Evolutionary conservation across 2,888 invertebrate genomes (phyloP).

Genomic region (Xanthorhoe designata): DNA sequence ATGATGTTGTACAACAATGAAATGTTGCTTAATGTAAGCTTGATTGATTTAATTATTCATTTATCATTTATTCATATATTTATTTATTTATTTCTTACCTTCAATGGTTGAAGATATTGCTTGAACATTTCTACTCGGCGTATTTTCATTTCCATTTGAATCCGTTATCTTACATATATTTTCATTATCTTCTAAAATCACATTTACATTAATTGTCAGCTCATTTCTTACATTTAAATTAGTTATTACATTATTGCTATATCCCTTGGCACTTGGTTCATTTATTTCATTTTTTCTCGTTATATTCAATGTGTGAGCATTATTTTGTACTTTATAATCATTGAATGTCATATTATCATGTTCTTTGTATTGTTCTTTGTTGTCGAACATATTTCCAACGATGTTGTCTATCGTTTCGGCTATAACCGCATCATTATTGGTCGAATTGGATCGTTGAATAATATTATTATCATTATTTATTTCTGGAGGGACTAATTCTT

Average conservation of each 20-base stretch:
- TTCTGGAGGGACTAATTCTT: slow-evolving; percentile 28
- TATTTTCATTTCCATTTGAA: slow-evolving; percentile 34
- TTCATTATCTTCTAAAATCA: slow-evolving; percentile 34
- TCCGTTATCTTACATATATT: slow-evolving; percentile 34
- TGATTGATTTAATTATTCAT: too few species aligned
- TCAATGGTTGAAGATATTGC: slow-evolving; percentile 50
- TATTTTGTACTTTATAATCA: slow-evolving; percentile 23
- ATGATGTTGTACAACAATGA: too few species aligned
- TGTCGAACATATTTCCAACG: slow-evolving; percentile 30
- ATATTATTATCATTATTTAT: slow-evolving; percentile 38
- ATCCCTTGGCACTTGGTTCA: slow-evolving; percentile 20
- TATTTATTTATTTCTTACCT: slow-evolving; percentile 49
- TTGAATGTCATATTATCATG: slow-evolving; percentile 21
- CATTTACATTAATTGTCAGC: slow-evolving; percentile 31
- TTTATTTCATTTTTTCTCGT: slow-evolving; percentile 8
- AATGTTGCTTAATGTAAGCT: too few species aligned
- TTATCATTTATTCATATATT: too few species aligned
- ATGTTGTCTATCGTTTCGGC: slow-evolving; percentile 42
- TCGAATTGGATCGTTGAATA: slow-evolving; percentile 18
- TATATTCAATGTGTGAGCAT: slow-evolving; percentile 15
- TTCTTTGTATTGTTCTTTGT: slow-evolving; percentile 25
- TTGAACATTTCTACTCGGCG: slow-evolving; percentile 27
- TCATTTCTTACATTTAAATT: slow-evolving; percentile 13
- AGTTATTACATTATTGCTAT: slow-evolving; percentile 15
- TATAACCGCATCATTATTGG: slow-evolving; percentile 48